Percentiles rank a stretch among this genome's conserved stretches.
Conservation (phyloP, 2,888 invertebrate genomes). For the Andrena chrysosceles region DNA sequence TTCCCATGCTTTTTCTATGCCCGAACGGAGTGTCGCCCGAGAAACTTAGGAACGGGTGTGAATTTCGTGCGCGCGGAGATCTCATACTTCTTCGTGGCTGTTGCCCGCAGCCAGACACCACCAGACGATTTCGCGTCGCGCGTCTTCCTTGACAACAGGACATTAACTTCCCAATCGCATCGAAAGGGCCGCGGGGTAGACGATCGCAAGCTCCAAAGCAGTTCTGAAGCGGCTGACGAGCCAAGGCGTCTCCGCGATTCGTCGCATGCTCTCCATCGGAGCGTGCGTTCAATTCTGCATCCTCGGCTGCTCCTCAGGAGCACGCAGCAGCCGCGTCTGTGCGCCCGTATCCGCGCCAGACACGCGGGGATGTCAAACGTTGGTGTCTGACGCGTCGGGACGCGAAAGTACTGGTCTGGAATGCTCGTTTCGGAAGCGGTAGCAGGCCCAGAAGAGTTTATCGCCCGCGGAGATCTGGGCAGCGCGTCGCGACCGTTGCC, state of each 20-base stretch:
- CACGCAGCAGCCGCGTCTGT: conserved; percentile 1
- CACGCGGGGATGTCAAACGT: conserved; percentile 54
- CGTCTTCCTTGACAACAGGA: neutral
- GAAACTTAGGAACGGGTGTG: no score
- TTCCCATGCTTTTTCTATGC: no score
- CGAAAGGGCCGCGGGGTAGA: neutral
- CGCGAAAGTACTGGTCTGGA: conserved; percentile 64
- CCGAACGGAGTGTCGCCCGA: no score
- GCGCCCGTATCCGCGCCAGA: conserved; percentile 37
- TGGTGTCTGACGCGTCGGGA: conserved; percentile 46
- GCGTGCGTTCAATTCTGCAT: conserved; percentile 73
- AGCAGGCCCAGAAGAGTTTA: conserved; percentile 18
- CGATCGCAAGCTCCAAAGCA: conserved; percentile 19
- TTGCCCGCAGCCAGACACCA: no score
- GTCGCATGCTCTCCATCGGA: conserved; percentile 48
- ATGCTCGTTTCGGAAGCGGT: conserved; percentile 11
- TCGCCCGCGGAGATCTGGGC: conserved; percentile 3
- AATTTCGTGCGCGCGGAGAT: no score
- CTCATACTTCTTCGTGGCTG: no score
- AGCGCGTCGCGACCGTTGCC: no score
- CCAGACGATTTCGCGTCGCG: no score
- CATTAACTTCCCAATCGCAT: conserved; percentile 36
- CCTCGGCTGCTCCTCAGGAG: conserved; percentile 52
- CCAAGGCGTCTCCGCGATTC: conserved; percentile 49
- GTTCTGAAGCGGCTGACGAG: conserved; percentile 41